phyloP scores from a whole-genome alignment of 1,140 invertebrate species.

The Galleria mellonella region DNA sequence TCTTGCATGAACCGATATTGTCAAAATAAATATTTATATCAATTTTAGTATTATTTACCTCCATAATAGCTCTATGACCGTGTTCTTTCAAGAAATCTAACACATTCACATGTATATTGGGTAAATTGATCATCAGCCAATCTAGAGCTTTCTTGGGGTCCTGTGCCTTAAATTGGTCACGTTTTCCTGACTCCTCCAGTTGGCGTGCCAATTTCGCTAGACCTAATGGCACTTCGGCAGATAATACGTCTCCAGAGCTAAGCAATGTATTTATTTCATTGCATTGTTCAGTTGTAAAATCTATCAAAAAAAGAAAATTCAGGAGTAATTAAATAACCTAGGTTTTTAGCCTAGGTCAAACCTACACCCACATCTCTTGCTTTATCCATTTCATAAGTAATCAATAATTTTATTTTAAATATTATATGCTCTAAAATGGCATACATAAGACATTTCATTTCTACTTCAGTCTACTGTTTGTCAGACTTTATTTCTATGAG shows the following conservation, averaged over 20 bases:
- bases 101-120: conserved; percentile 70
- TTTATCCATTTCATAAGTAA: too few species aligned
- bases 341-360: too few species aligned
- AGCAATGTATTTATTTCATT: conserved; percentile 78
- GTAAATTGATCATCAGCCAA: conserved; percentile 77
- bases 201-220: conserved; percentile 74
- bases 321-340: too few species aligned
- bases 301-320: conserved; percentile 67
- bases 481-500: too few species aligned
- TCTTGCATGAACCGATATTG: too few species aligned
- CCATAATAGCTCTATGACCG: conserved; percentile 83
- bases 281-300: conserved; percentile 76
- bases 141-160: conserved; percentile 69
- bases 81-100: conserved; percentile 79
- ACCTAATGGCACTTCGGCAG: conserved; percentile 78
- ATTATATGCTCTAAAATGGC: too few species aligned
- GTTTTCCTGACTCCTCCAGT: conserved; percentile 66
- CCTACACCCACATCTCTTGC: too few species aligned
- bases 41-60: conserved; percentile 78
- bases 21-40: too few species aligned
- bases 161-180: conserved; percentile 74
- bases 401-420: too few species aligned
- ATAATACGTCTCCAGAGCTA: conserved; percentile 81
- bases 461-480: too few species aligned
- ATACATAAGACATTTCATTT: too few species aligned